Base-by-base conservation (phyloP, 64 coral and sea anemone genomes). In the Pachyseris speciosa region DNA sequence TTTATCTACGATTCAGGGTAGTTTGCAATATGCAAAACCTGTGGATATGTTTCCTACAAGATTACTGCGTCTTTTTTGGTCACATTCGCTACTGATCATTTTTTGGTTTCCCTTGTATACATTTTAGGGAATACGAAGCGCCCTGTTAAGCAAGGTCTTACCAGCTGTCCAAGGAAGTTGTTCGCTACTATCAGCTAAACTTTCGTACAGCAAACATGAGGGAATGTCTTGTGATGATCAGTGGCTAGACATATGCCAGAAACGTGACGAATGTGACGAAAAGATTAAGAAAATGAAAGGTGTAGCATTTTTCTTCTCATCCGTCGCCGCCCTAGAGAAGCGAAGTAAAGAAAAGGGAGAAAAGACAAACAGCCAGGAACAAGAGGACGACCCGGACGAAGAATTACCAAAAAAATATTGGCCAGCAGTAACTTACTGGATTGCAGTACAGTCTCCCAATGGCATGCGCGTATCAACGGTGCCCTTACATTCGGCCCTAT, bases 351-450 rank as follows among this genome's bases (percentile, higher is more conserved):
- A n/a, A n/a, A n/a, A n/a, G n/a, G n/a, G n/a, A n/a, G n/a, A n/a
- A n/a, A n/a, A n/a, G 9, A 32, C 9, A 37, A 15, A 25, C 28
- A 26, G 13, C 42, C 64, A 86, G 13, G n/a, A 49, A 19, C 19
- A 69, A 5, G 17, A 86, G 20, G 40, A 37, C 16, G 37, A 47
- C 6, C 40, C 69, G 61, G 53, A 52, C 25, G 13, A 17, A 1
- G 32, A 16, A 32, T 28, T 78, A 24, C 47, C 2, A 16, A 25
- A 78, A 57, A 78, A 33, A 45, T 36, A 29, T 17, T 57, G 74
- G 74, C 83, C 83, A 51, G 63, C 83, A 12, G 70, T 86, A 4
- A 69, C 64, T 31, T 86, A 70, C 31, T 86, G 83, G 83, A 45
- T 86, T 22, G 83, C 83, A 26, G 45, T 86, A 10, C 83, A 86